phyloP scores from a whole-genome alignment of 2,888 invertebrate species.

The Tuberolachnus salignus region DNA sequence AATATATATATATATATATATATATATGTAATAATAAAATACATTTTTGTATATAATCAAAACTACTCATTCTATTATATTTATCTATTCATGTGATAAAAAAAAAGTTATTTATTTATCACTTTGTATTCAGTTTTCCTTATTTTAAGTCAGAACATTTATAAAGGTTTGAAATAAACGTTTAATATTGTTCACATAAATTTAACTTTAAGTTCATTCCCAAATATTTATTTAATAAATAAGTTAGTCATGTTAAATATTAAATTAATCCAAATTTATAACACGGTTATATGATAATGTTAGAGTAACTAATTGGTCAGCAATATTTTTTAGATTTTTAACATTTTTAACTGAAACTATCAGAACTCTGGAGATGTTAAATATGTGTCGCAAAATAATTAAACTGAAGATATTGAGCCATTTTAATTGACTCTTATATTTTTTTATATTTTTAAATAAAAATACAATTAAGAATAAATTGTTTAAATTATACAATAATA shows the following conservation, averaged over 20 bases:
- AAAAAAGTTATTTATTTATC: neutral
- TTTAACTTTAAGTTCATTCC: neutral
- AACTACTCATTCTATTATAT: constrained; percentile 4
- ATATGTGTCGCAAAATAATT: neutral
- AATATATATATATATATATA: too few species aligned
- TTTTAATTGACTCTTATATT: constrained; percentile 1
- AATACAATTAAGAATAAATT: too few species aligned
- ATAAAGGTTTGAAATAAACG: constrained; percentile 3
- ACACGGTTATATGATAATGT: neutral
- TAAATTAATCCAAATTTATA: neutral
- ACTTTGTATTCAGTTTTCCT: constrained; percentile 12
- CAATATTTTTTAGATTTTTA: neutral
- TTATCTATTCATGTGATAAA: neutral
- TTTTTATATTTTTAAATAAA: constrained; percentile 12
- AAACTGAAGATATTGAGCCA: neutral
- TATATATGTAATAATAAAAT: too few species aligned
- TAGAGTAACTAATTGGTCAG: neutral
- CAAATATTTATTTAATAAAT: neutral
- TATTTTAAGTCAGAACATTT: neutral
- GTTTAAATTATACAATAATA: too few species aligned
- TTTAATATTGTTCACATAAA: neutral
- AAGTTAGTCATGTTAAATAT: neutral
- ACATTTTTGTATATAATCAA: neutral
- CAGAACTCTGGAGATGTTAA: too few species aligned
- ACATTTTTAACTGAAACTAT: too few species aligned